A percentile compares a stretch with the other conserved stretches of the same genome.
phyloP scores from a whole-genome alignment of 1,140 invertebrate species.

The Leptinotarsa lineolata region DNA sequence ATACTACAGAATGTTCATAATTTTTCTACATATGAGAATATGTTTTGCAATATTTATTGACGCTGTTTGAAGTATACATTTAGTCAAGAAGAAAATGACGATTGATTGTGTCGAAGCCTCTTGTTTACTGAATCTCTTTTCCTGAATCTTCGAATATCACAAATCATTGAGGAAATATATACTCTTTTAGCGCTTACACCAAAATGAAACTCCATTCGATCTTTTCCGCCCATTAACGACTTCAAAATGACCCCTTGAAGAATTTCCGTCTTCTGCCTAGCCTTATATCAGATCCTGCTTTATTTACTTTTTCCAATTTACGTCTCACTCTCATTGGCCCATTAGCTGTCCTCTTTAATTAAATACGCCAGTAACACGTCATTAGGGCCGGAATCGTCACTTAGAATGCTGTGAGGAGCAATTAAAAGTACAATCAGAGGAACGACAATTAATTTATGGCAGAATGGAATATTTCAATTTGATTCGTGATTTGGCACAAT shows the following conservation, averaged over 20 bases:
- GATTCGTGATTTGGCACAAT: not conserved
- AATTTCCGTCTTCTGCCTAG: not conserved
- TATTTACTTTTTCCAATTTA: not conserved
- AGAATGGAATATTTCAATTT: not conserved
- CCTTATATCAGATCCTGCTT: not conserved
- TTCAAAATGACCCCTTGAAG: not conserved
- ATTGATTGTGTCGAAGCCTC: no score
- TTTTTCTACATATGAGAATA: no score
- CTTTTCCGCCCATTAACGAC: no score
- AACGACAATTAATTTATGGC: not conserved
- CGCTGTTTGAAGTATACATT: no score
- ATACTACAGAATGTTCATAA: no score
- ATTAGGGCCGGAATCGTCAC: not conserved
- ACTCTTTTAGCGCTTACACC: no score
- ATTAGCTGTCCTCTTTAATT: not conserved
- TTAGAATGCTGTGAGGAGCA: not conserved
- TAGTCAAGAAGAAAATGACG: no score
- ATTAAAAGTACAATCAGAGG: not conserved
- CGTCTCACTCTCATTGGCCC: slow-evolving; percentile 4
- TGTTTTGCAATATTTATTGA: no score
- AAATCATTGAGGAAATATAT: no score
- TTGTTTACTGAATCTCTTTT: no score
- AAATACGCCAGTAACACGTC: not conserved
- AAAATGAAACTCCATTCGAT: no score
- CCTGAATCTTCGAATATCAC: no score